Evolutionary conservation across 2,113 vertebrate genomes (phyloP), one percentile per base, ranked within the genome.

Genomic region (Rhinoderma darwinii): DNA sequence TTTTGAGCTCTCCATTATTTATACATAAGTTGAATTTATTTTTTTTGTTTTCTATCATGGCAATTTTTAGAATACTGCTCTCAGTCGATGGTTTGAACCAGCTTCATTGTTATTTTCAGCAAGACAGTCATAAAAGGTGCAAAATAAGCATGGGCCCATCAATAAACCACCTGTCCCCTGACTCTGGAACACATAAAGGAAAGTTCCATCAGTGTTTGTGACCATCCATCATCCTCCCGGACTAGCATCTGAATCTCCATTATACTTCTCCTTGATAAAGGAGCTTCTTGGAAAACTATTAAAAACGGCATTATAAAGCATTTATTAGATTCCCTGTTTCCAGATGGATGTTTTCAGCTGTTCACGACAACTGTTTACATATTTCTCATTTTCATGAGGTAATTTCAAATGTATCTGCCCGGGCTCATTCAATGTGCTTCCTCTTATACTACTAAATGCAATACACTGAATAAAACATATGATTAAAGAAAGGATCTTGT

Each of bases 271-370:
- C 44, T 18, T 77, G 41, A 77, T 77, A 77, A 77, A 77, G 27
- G 43, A 77, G 43, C 44, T 30, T 77, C n/a, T 32, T 50, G 27
- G 27, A 77, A 77, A 32, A 77, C 74, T 51, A 77, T 77, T 77
- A 77, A 32, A 76, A 32, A 32, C 74, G 7, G 30, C 74, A 77
- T 51, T 77, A 50, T 41, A 77, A 77, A 51, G 74, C 43, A 32
- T 50, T 77, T 47, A 51, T 75, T 4, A 27, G 73, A 12, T 4
- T 8, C 6, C 27, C n/a, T 32, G 15, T 4, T 30, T 32, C 30
- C 27, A 77, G 41, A 77, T 51, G 27, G 44, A 77, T 77, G 44
- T 50, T n/a, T 50, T 12, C 25, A 77, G 43, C 43, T 51, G 74
- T 20, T 32, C n/a, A 18, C 32, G 74, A 77, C 74, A 77, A 50